Evolutionary conservation across 2,888 invertebrate species (phyloP), one percentile per base, ranked within the genome.

Genomic region (Tanaodytes sp.): DNA sequence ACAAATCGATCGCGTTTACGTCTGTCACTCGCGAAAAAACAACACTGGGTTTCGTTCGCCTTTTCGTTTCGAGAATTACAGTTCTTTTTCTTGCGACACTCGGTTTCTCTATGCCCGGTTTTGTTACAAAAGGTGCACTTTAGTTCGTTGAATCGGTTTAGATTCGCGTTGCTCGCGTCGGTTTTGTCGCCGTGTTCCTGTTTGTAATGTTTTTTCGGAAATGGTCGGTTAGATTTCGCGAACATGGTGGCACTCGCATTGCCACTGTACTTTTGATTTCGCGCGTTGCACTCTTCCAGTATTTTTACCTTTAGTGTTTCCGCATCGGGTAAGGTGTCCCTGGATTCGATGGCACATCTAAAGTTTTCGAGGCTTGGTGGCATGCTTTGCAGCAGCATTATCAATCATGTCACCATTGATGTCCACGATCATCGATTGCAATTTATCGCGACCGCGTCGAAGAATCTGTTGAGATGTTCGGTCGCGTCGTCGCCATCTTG

Each of bases 271-370:
- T 37, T 55, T 19, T 55, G 33, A 36, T 19, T 49, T n/a, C 31
- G 37, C 11, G 49, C 59, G 31, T 49, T 30, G 14, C 6, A 14
- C 33, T 49, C 49, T 15, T 59, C 59, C n/a, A 40, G 6, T 4
- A 59, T 49, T 20, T 71, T 64, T 12, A 62, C 40, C 14, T 51
- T 51, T 5, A 71, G 30, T 2, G 43, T 16, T 30, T 71, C 67
- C 6, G 45, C 39, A 9, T 23, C 33, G 1, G 71, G 71, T 14
- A 69, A 42, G 4, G 45, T 39, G 48, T 71, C 68, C 8, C 68
- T 43, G 6, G 68, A 68, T 48, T 62, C 67, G n/a, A n/a, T 71
- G 15, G 63, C 67, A 23, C 55, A 37, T 12, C 59, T 19, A 31
- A 69, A 69, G 31, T 48, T 54, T 9, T 67, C 65, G 9, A 19